phyloP scores from a whole-genome alignment of 2,113 vertebrate genomes.

The Mobula hypostoma region DNA sequence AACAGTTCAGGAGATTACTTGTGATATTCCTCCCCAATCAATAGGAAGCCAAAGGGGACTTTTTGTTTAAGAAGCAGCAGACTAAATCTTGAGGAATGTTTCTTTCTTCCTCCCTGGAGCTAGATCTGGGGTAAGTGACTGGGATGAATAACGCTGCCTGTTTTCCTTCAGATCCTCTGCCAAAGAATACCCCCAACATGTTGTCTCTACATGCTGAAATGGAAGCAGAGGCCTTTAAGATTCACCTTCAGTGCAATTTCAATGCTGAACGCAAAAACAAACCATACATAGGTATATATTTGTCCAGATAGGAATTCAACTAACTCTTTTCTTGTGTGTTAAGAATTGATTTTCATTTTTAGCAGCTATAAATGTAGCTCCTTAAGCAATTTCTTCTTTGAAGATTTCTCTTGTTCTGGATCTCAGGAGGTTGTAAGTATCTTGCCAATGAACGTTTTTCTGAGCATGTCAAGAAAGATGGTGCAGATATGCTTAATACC shows the following conservation, averaged over 20 bases:
- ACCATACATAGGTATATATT: too few relatives aligned
- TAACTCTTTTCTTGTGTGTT: neutral
- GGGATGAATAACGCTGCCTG: slow-evolving; percentile 27
- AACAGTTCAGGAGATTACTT: slow-evolving; percentile 27
- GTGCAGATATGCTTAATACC: too few relatives aligned
- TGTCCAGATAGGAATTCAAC: neutral
- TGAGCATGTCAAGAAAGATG: neutral
- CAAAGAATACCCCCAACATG: neutral
- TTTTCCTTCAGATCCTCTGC: neutral
- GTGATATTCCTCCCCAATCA: slow-evolving; percentile 25
- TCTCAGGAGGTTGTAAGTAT: neutral
- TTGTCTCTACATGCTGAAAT: neutral
- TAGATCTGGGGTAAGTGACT: neutral
- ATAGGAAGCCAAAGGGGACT: neutral
- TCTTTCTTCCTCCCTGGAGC: slow-evolving; percentile 18
- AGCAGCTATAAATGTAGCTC: neutral
- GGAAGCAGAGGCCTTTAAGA: neutral
- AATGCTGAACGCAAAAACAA: neutral
- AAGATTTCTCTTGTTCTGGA: neutral
- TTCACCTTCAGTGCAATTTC: neutral
- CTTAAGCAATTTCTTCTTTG: neutral
- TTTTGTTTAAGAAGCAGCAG: neutral
- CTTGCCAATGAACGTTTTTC: neutral
- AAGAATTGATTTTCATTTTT: neutral
- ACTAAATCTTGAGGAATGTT: neutral